phyloP scores from a whole-genome alignment of 2,888 invertebrate species.

The Conops quadrifasciatus region DNA sequence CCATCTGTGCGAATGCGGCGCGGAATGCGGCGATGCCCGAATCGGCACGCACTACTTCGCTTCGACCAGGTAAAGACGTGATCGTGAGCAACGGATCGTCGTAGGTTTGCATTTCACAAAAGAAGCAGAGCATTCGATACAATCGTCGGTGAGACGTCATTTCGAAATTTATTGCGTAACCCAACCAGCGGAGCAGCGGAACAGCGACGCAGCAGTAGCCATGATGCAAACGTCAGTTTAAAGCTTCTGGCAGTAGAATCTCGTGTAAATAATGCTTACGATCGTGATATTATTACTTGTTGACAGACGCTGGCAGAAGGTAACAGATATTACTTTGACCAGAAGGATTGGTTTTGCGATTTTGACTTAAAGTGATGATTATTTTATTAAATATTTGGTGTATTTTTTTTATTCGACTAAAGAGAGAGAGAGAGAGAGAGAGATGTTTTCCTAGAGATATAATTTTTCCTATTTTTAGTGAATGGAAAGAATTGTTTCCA shows the following conservation, averaged over 20 bases:
- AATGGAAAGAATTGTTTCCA: too few species aligned
- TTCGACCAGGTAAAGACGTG: not conserved
- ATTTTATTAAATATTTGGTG: too few species aligned
- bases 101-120: too few species aligned
- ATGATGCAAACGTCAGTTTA: not conserved
- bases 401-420: too few species aligned
- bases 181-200: constrained; percentile 20
- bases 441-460: too few species aligned
- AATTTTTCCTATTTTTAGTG: too few species aligned
- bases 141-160: constrained; percentile 15
- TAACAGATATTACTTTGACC: too few species aligned
- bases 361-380: too few species aligned
- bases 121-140: constrained; percentile 16
- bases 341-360: too few species aligned
- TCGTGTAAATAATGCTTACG: constrained; percentile 1
- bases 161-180: constrained; percentile 36
- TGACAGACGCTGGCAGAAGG: constrained; percentile 12
- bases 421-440: too few species aligned
- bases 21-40: constrained; percentile 16
- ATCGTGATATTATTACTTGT: constrained; percentile 24
- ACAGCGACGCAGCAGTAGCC: constrained; percentile 1
- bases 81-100: too few species aligned
- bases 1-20: constrained; percentile 29
- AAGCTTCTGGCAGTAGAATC: constrained; percentile 14
- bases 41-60: constrained; percentile 32